Evolutionary conservation across 2,113 vertebrate species (phyloP).

Genomic region (Chauna torquata): DNA sequence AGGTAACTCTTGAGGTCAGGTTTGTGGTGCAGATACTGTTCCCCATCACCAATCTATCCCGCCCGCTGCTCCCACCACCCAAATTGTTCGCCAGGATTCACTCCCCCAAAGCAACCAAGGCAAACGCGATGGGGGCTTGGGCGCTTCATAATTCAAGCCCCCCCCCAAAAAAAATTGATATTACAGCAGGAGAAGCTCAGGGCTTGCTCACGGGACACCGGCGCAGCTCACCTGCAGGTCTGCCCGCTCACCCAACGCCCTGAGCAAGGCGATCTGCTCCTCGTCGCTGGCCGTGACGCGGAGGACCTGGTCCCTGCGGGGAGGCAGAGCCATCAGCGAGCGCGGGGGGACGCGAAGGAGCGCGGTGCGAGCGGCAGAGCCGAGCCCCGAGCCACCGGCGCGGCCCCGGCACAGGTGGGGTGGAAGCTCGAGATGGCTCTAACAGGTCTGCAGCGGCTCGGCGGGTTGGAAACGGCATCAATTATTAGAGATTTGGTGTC

Average conservation of each 20-base stretch:
- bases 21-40: neutral
- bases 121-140: rapidly evolving
- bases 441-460: rapidly evolving
- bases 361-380: neutral
- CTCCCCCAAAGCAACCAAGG: neutral
- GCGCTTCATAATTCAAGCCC: neutral
- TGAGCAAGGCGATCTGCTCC: conserved; percentile 77
- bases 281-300: conserved; percentile 76
- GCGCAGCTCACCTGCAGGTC: conserved; percentile 78
- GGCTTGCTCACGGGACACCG: neutral
- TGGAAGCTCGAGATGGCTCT: neutral
- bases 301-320: conserved; percentile 89
- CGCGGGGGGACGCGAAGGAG: neutral
- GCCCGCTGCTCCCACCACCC: neutral
- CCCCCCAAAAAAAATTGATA: too few relatives aligned
- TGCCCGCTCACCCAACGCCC: conserved; percentile 66
- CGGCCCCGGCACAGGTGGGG: neutral
- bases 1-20: neutral
- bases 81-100: neutral
- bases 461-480: neutral
- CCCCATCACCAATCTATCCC: neutral
- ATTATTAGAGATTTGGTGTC: neutral
- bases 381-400: neutral
- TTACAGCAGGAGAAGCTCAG: rapidly evolving
- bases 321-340: neutral